phyloP scores from a whole-genome alignment of 2,888 invertebrate species.

The Drosophila melanosoma region DNA sequence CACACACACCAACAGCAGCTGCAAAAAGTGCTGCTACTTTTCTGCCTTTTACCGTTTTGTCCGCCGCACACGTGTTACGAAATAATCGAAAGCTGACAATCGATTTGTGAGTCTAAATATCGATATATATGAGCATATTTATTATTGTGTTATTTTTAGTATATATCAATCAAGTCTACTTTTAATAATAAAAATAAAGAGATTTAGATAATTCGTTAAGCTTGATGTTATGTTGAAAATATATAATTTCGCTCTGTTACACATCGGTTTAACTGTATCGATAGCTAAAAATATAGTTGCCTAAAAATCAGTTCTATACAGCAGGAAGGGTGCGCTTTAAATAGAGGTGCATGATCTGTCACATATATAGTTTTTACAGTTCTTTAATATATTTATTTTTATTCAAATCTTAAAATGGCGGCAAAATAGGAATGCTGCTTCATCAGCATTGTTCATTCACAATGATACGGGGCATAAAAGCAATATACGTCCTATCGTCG shows the following conservation, averaged over 20 bases:
- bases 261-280: constrained; percentile 12
- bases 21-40: constrained; percentile 68
- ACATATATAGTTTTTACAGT: not conserved
- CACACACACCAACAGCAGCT: constrained; percentile 73
- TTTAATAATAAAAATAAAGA: not conserved
- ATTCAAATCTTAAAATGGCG: constrained; percentile 7
- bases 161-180: not conserved
- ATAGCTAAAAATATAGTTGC: not conserved
- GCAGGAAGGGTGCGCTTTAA: not conserved
- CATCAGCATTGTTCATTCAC: constrained; percentile 24
- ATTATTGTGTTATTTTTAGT: not conserved
- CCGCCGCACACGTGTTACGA: constrained; percentile 60
- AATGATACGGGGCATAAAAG: accelerated
- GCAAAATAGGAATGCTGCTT: not conserved
- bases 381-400: not conserved
- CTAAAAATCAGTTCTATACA: not conserved
- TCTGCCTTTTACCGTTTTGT: constrained; percentile 66
- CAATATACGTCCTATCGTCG: constrained; percentile 3
- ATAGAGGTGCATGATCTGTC: not conserved
- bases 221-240: not conserved
- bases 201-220: not conserved
- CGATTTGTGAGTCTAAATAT: constrained; percentile 16
- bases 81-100: constrained; percentile 26
- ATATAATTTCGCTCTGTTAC: not conserved
- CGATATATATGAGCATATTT: constrained; percentile 20